Evolutionary conservation across 1,140 invertebrate genomes (phyloP).

Genomic region (Orussus abietinus): DNA sequence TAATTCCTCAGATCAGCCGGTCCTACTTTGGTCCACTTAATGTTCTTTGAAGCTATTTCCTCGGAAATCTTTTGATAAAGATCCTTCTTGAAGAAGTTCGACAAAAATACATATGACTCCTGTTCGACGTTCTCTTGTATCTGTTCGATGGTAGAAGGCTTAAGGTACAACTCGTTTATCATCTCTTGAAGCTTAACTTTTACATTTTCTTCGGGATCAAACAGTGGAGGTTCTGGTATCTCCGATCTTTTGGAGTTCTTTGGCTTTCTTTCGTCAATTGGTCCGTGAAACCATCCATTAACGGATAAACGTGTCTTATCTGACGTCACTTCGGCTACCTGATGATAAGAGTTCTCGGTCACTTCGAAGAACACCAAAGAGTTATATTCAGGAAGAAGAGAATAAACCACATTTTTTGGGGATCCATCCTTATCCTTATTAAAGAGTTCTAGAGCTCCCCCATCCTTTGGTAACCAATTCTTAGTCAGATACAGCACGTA

Average conservation of each 20-base stretch:
- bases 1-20: constrained; percentile 63
- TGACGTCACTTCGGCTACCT: constrained; percentile 64
- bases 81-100: constrained; percentile 53
- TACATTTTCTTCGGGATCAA: no score
- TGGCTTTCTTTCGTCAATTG: constrained; percentile 18
- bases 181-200: no score
- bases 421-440: constrained; percentile 55
- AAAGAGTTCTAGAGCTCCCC: constrained; percentile 66
- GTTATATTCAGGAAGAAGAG: constrained; percentile 64
- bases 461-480: constrained; percentile 60
- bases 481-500: constrained; percentile 65
- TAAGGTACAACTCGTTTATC: constrained; percentile 54
- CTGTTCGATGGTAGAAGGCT: constrained; percentile 42
- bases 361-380: constrained; percentile 72
- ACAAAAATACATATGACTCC: constrained; percentile 57
- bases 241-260: constrained; percentile 16
- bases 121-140: constrained; percentile 59
- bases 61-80: constrained; percentile 47
- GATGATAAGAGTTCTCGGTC: constrained; percentile 54
- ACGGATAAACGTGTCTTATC: constrained; percentile 65
- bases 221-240: no score
- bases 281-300: constrained; percentile 75
- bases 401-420: constrained; percentile 54
- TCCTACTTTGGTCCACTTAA: constrained; percentile 59
- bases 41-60: constrained; percentile 47